A percentile compares a stretch with the other conserved stretches of the same genome.
Conservation (phyloP, 2,113 vertebrate genomes). For the Ranitomeya variabilis region DNA sequence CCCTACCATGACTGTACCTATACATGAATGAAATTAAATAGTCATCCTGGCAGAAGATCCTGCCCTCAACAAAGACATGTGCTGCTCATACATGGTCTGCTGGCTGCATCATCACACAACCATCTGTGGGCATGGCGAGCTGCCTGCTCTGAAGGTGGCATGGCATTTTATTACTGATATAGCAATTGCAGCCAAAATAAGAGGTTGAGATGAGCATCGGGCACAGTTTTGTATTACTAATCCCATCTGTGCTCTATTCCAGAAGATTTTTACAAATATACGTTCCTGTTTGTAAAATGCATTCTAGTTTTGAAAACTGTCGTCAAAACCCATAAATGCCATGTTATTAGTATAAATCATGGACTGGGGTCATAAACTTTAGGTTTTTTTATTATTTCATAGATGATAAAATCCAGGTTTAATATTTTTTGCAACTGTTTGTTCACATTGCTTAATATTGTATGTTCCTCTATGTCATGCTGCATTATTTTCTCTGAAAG, state of each 20-base stretch:
- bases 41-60: slow-evolving; percentile 22
- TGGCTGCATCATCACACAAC: slow-evolving; percentile 49
- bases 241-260: slow-evolving; percentile 54
- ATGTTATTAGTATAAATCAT: background rate
- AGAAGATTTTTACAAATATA: slow-evolving; percentile 16
- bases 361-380: background rate
- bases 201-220: slow-evolving; percentile 49
- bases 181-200: slow-evolving; percentile 27
- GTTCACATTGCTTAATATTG: background rate
- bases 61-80: slow-evolving; percentile 48
- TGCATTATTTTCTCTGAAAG: background rate
- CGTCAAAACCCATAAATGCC: background rate
- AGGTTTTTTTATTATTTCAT: background rate
- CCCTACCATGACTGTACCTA: background rate
- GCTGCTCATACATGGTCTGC: slow-evolving; percentile 56
- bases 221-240: slow-evolving; percentile 44
- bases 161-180: slow-evolving; percentile 41
- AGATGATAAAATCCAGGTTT: background rate
- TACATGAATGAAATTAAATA: slow-evolving; percentile 38
- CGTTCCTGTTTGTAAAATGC: background rate
- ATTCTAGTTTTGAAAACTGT: background rate
- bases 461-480: background rate
- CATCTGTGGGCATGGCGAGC: slow-evolving; percentile 51
- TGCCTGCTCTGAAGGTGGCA: slow-evolving; percentile 52
- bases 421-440: background rate